phyloP scores from a whole-genome alignment of 2,888 invertebrate species.

The Dexiosoma caninum region DNA sequence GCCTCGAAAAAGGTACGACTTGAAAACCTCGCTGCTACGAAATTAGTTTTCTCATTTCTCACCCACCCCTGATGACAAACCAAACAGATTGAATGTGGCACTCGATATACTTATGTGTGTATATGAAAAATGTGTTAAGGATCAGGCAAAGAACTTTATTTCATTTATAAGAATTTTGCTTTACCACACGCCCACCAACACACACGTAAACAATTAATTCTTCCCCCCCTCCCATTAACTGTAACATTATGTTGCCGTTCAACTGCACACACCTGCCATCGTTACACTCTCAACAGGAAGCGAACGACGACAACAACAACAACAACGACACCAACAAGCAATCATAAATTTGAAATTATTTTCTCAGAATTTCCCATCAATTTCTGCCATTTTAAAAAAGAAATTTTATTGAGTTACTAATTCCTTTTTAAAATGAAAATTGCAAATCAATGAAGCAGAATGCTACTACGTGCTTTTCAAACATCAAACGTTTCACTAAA shows the following conservation, averaged over 20 bases:
- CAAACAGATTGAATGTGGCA: too few relatives aligned
- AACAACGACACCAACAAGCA: background rate
- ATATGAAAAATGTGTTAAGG: slow-evolving; percentile 25
- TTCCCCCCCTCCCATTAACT: background rate
- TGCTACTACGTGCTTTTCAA: slow-evolving; percentile 23
- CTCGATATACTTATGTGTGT: too few relatives aligned
- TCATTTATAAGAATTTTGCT: background rate
- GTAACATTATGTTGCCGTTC: slow-evolving; percentile 7
- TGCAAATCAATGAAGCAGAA: slow-evolving; percentile 21
- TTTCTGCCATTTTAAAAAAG: too few relatives aligned
- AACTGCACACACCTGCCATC: slow-evolving; percentile 51
- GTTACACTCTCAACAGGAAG: background rate
- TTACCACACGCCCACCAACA: background rate
- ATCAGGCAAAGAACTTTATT: slow-evolving; percentile 29
- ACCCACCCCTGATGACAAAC: too few relatives aligned
- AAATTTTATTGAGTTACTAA: too few relatives aligned
- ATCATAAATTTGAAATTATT: slow-evolving; percentile 49
- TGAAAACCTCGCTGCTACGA: too few relatives aligned
- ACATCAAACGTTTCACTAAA: slow-evolving; percentile 19
- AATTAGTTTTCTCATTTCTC: too few relatives aligned
- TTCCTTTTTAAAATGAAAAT: background rate
- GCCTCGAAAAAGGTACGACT: too few relatives aligned
- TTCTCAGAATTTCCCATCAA: background rate
- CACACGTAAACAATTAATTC: background rate
- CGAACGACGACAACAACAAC: too few relatives aligned